Percentiles rank a stretch among this genome's conserved stretches.
phyloP scores from a whole-genome alignment of 2,113 vertebrate species.

The Paratilapia polleni region DNA sequence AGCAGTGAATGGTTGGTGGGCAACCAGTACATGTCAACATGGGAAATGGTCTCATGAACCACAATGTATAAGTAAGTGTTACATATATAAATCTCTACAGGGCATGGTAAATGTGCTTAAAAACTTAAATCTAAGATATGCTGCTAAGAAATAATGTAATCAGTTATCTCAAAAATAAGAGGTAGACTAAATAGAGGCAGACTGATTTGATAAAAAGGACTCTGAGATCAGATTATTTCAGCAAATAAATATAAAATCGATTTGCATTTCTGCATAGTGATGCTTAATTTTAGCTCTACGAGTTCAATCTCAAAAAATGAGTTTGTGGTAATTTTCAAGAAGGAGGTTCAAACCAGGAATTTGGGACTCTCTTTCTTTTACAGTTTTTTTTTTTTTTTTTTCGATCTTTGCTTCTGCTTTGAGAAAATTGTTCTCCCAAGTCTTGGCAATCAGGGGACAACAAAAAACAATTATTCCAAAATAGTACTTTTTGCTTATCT shows the following conservation, averaged over 20 bases:
- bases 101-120: background rate
- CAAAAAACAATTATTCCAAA: no score
- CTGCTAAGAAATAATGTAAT: background rate
- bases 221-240: background rate
- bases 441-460: no score
- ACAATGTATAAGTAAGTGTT: constrained; percentile 55
- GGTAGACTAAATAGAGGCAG: background rate
- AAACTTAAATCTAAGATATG: background rate
- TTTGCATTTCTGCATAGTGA: background rate
- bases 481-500: no score
- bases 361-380: background rate
- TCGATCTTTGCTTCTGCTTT: no score
- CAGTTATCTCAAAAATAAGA: background rate
- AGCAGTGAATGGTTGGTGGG: constrained; percentile 57
- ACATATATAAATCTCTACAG: background rate
- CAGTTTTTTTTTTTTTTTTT: no score
- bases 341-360: background rate
- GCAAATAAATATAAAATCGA: background rate
- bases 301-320: no score
- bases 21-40: constrained; percentile 27
- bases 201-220: background rate
- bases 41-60: constrained; percentile 40
- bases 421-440: no score
- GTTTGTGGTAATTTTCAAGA: no score
- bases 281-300: background rate